Conservation (phyloP, 2,113 vertebrate genomes). For the Corynorhinus townsendii region DNA sequence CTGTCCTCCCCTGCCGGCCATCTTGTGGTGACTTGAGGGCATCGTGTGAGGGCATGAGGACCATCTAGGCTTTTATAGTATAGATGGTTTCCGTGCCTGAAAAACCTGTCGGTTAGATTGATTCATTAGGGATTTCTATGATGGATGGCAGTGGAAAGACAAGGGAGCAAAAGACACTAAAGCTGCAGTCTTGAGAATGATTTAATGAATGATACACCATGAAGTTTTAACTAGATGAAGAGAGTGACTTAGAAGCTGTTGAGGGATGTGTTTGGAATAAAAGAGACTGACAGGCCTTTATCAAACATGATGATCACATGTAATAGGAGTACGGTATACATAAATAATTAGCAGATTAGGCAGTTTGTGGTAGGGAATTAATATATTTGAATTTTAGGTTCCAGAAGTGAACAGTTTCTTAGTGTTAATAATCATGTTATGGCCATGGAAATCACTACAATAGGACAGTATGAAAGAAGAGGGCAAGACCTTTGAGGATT, state of each 20-base stretch:
- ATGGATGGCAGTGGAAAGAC: not conserved
- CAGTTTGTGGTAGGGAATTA: not conserved
- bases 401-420: not conserved
- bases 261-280: not conserved
- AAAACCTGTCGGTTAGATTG: not conserved
- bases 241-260: not conserved
- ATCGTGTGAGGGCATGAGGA: too few species aligned
- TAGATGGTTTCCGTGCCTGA: not conserved
- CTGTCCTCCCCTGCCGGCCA: too few species aligned
- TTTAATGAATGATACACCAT: not conserved
- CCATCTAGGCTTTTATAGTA: too few species aligned
- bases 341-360: conserved; percentile 5
- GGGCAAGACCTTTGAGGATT: not conserved
- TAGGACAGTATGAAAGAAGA: not conserved
- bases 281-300: not conserved
- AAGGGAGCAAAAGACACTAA: not conserved
- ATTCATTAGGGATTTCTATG: not conserved
- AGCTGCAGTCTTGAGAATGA: not conserved
- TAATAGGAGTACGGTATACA: not conserved
- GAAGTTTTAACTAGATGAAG: not conserved
- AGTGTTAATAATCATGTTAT: not conserved
- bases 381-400: not conserved
- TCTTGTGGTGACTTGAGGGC: too few species aligned
- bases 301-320: not conserved
- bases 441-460: not conserved